Evolutionary conservation across 1,140 invertebrate species (phyloP), one percentile per base, ranked within the genome.

Genomic region (Pollicipes pollicipes): DNA sequence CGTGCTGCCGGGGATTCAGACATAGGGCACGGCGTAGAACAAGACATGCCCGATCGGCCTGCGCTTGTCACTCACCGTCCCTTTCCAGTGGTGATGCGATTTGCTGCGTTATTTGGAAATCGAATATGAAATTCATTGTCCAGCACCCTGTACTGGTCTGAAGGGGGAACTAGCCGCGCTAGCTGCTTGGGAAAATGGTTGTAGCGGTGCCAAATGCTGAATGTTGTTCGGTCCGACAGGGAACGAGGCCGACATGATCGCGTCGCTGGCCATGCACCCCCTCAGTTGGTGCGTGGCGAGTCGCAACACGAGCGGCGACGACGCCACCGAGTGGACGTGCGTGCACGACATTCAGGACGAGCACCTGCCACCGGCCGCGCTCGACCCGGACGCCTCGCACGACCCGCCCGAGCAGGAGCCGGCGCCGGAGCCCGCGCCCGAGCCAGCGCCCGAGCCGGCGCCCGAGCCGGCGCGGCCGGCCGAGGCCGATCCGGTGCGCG

Each of bases 281-380:
- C 87, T 93, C 76, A 91, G 92, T 3, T 94, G 91, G 89, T 90
- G 88, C 79, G 88, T 89, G 21, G 78, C 94, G 30, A 92, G 90
- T 35, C 84, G 93, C 72, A 95, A 95, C 80, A 88, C 93, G 29
- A 91, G 88, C 75, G 85, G 85, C 73, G 87, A 90, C 77, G 90
- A 95, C 77, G 71, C 72, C 1, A 73, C 80, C 29, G 79, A 90
- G 88, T 95, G 90, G 90, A 94, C 91, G 3, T 93, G 91, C 78
- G 86, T 96, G 30, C 93, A 96, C 80, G 92, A 95, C 78, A 93
- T 97, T 70, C 91, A 93, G 80, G 84, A 87, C 77, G 81, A n/a
- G 82, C 84, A 45, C 24, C 68, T 29, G 72, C 69, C n/a, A 69
- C 66, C 66, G 69, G 63, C 72, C 13, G 71, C 71, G 67, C 68